Percentiles rank a stretch among this genome's conserved stretches.
Conservation (phyloP, 2,797 vertebrate species). For the Halcyon badia region DNA sequence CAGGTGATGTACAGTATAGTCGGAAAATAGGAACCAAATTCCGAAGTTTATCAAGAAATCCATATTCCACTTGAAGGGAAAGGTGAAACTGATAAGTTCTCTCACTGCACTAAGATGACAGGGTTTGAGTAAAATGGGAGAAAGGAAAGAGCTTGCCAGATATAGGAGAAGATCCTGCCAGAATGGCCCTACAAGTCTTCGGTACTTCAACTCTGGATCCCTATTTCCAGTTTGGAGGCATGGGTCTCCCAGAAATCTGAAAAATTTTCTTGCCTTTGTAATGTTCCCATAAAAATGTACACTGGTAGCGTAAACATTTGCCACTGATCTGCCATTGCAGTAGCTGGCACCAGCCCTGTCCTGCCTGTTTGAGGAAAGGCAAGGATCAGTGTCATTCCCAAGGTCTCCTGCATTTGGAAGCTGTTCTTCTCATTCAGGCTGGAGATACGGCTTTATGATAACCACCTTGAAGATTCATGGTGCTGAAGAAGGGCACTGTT, state of each 20-base stretch:
- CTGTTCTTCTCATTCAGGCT: background rate
- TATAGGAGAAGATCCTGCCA: background rate
- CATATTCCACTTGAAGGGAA: background rate
- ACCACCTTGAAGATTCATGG: background rate
- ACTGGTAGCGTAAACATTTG: background rate
- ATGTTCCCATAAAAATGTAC: background rate
- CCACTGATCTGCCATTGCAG: background rate
- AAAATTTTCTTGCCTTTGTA: background rate
- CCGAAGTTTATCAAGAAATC: background rate
- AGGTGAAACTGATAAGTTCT: background rate
- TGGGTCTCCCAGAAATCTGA: background rate
- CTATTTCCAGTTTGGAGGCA: background rate
- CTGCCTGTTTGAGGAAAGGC: background rate
- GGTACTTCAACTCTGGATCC: background rate
- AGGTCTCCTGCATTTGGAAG: background rate
- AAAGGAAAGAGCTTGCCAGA: background rate
- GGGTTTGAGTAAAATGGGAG: background rate
- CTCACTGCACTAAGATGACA: background rate
- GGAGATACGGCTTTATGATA: background rate
- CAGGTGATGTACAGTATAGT: background rate
- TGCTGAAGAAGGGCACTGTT: accelerated
- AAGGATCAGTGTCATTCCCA: background rate
- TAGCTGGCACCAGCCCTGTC: background rate
- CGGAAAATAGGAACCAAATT: background rate
- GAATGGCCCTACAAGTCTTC: background rate